Conservation (phyloP, 2,888 invertebrate genomes). For the Dryobota labecula region DNA sequence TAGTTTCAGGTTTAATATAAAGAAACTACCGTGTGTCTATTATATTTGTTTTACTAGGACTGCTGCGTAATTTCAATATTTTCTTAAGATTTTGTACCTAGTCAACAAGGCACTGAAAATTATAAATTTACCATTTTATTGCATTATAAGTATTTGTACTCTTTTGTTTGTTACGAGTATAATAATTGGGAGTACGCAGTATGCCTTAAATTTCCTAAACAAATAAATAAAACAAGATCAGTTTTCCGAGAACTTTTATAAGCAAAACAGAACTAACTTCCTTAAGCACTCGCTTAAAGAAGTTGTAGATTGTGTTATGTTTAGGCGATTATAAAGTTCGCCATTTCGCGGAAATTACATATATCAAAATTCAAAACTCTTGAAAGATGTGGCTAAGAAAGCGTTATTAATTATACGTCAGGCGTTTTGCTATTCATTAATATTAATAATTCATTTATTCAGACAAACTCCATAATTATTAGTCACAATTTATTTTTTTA, state of each 20-base stretch:
- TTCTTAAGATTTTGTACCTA: not conserved
- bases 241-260: slow-evolving; percentile 21
- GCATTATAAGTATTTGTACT: too few relatives aligned
- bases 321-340: slow-evolving; percentile 40
- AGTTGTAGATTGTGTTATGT: slow-evolving; percentile 30
- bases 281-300: slow-evolving; percentile 36
- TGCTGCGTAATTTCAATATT: not conserved
- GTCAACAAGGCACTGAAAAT: not conserved
- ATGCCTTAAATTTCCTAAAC: not conserved
- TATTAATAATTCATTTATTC: too few relatives aligned
- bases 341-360: slow-evolving; percentile 37
- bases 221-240: slow-evolving; percentile 8
- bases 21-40: not conserved
- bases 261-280: slow-evolving; percentile 30
- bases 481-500: too few relatives aligned
- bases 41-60: not conserved
- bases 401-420: too few relatives aligned
- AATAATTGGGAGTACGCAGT: not conserved
- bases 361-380: slow-evolving; percentile 21
- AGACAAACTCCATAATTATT: too few relatives aligned
- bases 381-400: slow-evolving; percentile 5
- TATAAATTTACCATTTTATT: not conserved
- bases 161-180: not conserved
- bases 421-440: too few relatives aligned
- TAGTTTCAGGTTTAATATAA: not conserved